These are phyloP conservation scores for Sinopyrophorus schimmeli DNA, from an alignment of 2,888 invertebrate genomes.

Conservation along the genomic window DNA sequence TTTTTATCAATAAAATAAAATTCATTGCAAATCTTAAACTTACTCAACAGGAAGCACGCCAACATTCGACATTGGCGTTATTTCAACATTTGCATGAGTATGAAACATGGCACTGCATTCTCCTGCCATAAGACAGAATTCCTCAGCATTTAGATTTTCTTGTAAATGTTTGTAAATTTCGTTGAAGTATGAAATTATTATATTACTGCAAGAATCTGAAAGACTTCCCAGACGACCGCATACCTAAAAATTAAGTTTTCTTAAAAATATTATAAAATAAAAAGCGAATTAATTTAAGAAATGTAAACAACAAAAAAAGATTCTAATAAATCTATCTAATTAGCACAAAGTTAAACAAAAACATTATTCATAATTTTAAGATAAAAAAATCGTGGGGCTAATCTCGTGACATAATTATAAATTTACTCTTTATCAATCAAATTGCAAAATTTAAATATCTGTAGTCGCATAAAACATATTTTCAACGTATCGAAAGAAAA, in stretches of 20 bases:
- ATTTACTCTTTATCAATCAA: too few species aligned
- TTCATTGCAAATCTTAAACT: constrained; percentile 48
- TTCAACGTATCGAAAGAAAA: too few species aligned
- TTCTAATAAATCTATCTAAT: too few species aligned
- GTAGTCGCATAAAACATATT: too few species aligned
- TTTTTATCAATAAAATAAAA: constrained; percentile 35
- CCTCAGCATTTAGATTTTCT: constrained; percentile 64
- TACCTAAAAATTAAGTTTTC: constrained; percentile 49
- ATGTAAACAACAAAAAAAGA: neutral
- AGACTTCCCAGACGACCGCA: constrained; percentile 74
- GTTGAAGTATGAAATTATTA: constrained; percentile 73
- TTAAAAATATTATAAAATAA: neutral
- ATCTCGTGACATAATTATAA: too few species aligned
- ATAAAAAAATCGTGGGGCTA: too few species aligned
- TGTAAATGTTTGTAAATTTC: constrained; percentile 67
- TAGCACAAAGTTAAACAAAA: too few species aligned
- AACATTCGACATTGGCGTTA: constrained; percentile 61
- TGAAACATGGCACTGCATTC: constrained; percentile 72
- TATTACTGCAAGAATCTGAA: constrained; percentile 78
- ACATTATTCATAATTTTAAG: too few species aligned
- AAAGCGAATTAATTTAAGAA: neutral
- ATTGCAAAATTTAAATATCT: too few species aligned
- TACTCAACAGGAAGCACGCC: constrained; percentile 60
- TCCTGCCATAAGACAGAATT: constrained; percentile 76
- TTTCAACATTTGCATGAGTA: constrained; percentile 63